Evolutionary conservation across 2,888 invertebrate genomes (phyloP).

Genomic region (Micropterix aruncella): DNA sequence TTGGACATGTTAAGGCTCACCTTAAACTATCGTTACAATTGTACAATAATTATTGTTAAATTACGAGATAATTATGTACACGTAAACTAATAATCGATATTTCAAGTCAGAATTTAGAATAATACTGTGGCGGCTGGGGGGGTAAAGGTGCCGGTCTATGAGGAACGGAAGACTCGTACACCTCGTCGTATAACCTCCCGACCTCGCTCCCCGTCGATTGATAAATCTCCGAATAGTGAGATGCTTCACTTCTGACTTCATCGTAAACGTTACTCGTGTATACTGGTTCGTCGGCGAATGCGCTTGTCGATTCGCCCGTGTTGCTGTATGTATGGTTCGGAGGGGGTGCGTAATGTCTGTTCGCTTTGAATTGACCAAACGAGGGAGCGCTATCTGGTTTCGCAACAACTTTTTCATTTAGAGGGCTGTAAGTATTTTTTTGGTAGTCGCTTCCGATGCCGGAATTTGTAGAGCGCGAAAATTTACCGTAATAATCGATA

Average conservation of each 20-base stretch:
- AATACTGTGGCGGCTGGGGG: slow-evolving; percentile 17
- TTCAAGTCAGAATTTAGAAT: no score
- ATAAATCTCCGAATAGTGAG: not conserved
- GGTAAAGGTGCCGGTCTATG: slow-evolving; percentile 48
- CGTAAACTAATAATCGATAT: no score
- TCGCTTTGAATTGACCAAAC: slow-evolving; percentile 11
- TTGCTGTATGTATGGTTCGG: not conserved
- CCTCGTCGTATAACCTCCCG: slow-evolving; percentile 28
- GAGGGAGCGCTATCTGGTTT: slow-evolving; percentile 15
- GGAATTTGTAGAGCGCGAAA: slow-evolving; percentile 22
- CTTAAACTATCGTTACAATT: no score
- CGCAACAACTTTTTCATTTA: slow-evolving; percentile 25
- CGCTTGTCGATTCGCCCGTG: not conserved
- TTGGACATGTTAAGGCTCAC: no score
- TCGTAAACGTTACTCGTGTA: not conserved
- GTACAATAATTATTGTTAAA: no score
- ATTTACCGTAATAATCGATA: slow-evolving; percentile 31
- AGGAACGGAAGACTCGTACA: slow-evolving; percentile 31
- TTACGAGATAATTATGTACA: no score
- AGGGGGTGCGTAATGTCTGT: slow-evolving; percentile 8
- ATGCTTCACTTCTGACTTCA: not conserved
- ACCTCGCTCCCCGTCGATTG: not conserved
- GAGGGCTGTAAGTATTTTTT: slow-evolving; percentile 32
- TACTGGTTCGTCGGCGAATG: not conserved
- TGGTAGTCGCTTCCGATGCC: slow-evolving; percentile 24